phyloP scores from a whole-genome alignment of 2,797 vertebrate species.

The Myotis planiceps region DNA sequence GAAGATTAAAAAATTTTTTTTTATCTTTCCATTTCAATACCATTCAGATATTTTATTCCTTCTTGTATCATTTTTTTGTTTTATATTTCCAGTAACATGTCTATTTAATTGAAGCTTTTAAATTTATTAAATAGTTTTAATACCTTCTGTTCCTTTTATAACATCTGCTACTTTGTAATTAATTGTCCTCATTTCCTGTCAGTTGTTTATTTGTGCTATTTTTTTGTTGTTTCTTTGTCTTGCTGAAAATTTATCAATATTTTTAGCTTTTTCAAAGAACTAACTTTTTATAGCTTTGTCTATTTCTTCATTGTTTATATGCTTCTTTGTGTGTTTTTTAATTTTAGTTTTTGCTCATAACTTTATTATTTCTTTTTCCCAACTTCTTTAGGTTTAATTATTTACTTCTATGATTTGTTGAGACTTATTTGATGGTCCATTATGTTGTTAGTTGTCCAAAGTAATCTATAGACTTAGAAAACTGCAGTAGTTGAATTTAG shows the following conservation, averaged over 20 bases:
- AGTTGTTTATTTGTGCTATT: neutral
- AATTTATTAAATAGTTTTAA: neutral
- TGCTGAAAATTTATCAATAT: neutral
- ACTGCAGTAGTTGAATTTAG: neutral
- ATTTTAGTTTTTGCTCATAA: slow-evolving; percentile 22
- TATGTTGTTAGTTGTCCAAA: neutral
- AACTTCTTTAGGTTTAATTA: neutral
- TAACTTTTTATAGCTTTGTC: neutral
- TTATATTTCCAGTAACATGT: neutral
- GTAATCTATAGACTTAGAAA: neutral
- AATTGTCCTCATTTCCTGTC: neutral
- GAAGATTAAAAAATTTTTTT: neutral
- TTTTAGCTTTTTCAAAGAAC: neutral
- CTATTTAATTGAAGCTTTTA: neutral
- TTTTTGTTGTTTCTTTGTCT: neutral
- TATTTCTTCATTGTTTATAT: neutral
- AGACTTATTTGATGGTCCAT: neutral
- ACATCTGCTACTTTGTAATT: neutral
- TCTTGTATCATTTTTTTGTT: neutral
- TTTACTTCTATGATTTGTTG: neutral
- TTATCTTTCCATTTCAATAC: neutral
- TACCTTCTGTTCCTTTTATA: neutral
- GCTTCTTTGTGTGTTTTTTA: neutral
- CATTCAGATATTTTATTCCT: neutral
- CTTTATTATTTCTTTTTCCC: neutral